A percentile compares a stretch with the other conserved stretches of the same genome.
These are phyloP conservation scores for Podarcis raffonei DNA, from an alignment of 2,113 vertebrate genomes.

Conservation along the genomic window DNA sequence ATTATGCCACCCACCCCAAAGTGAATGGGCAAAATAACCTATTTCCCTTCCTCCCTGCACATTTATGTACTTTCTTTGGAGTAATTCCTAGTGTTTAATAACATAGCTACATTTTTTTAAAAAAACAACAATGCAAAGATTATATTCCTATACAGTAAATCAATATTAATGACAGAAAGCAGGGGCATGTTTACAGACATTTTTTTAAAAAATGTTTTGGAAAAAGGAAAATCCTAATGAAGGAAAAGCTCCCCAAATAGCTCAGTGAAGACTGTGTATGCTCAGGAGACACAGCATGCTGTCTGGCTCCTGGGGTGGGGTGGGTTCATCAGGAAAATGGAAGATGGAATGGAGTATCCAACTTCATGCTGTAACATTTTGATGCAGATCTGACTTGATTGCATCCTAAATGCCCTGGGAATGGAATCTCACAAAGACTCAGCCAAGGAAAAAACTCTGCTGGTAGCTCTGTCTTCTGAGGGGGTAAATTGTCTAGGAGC, in stretches of 20 bases:
- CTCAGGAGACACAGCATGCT: too few relatives aligned
- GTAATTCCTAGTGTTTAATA: not conserved
- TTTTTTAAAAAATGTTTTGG: too few relatives aligned
- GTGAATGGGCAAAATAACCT: not conserved
- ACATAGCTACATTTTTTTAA: not conserved
- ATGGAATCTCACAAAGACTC: not conserved
- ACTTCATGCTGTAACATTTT: not conserved
- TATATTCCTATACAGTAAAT: not conserved
- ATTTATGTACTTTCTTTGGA: not conserved
- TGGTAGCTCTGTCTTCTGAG: not conserved
- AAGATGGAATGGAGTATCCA: too few relatives aligned
- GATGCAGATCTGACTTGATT: not conserved
- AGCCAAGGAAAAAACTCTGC: not conserved
- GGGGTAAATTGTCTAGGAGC: not conserved
- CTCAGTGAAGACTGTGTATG: too few relatives aligned
- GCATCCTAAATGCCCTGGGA: not conserved
- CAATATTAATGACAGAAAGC: not conserved
- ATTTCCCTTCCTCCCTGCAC: not conserved
- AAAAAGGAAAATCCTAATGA: too few relatives aligned
- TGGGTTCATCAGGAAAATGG: too few relatives aligned
- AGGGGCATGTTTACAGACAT: not conserved
- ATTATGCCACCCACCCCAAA: slow-evolving; percentile 42
- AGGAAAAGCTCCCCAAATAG: too few relatives aligned
- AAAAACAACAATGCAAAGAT: not conserved
- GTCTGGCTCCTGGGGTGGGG: too few relatives aligned